Evolutionary conservation across 2,888 invertebrate species (phyloP).

Genomic region (Sinotaia quadrata): DNA sequence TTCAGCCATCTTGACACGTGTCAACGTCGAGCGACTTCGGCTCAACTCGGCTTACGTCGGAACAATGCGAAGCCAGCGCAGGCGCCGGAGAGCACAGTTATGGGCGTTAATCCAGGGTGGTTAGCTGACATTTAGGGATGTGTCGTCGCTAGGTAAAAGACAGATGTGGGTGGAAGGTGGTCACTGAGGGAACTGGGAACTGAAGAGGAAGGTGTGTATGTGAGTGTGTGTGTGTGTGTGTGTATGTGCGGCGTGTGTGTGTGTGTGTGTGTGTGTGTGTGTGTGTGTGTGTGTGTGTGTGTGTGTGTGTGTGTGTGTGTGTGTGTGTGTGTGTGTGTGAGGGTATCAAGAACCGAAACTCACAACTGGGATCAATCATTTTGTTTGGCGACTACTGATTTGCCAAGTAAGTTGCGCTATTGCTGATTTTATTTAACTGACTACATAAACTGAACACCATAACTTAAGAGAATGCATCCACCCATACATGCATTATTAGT

Average conservation of each 20-base stretch:
- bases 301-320: background rate
- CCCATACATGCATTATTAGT: too few species aligned
- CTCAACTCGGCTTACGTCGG: constrained; percentile 29
- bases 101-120: background rate
- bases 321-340: background rate
- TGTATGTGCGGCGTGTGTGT: background rate
- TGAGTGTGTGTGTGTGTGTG: background rate
- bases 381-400: too few species aligned
- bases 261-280: constrained; percentile 2
- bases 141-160: constrained; percentile 9
- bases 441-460: too few species aligned
- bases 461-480: too few species aligned
- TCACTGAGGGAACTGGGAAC: background rate
- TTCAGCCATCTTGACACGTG: constrained; percentile 26
- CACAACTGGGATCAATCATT: too few species aligned
- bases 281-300: background rate
- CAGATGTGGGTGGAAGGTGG: background rate
- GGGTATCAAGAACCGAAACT: too few species aligned
- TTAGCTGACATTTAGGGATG: background rate
- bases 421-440: too few species aligned
- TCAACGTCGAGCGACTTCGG: constrained; percentile 30
- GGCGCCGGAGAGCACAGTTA: background rate
- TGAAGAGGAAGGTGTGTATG: background rate
- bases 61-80: constrained; percentile 21
- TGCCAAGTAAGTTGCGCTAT: too few species aligned